Evolutionary conservation across 2,888 invertebrate species (phyloP).

Genomic region (Ophion obscuratus): DNA sequence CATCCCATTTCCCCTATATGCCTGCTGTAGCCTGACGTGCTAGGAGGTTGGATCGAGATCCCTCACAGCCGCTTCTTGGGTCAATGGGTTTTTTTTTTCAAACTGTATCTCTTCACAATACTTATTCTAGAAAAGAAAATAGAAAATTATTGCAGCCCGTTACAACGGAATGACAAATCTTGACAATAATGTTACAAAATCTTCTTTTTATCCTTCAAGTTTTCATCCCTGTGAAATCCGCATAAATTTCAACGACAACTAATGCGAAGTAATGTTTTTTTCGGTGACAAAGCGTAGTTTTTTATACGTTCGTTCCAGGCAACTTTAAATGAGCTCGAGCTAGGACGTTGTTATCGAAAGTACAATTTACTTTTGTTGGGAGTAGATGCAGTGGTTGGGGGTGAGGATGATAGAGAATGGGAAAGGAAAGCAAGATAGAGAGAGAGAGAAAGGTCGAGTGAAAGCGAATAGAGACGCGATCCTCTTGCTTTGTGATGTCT

Average conservation of each 20-base stretch:
- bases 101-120: background rate
- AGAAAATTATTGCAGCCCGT: background rate
- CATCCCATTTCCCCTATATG: background rate
- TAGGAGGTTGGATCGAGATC: background rate
- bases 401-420: constrained; percentile 33
- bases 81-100: background rate
- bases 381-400: constrained; percentile 17
- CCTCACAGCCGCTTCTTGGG: background rate
- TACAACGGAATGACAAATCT: background rate
- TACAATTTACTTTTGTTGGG: constrained; percentile 36
- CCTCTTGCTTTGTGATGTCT: constrained; percentile 67
- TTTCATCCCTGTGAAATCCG: constrained; percentile 2
- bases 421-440: background rate
- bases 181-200: background rate
- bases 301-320: background rate
- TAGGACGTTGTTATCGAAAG: constrained; percentile 47
- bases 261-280: constrained; percentile 48
- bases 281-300: constrained; percentile 35
- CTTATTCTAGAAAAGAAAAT: no score
- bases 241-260: constrained; percentile 45
- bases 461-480: constrained; percentile 49
- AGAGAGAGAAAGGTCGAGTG: constrained; percentile 1
- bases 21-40: background rate
- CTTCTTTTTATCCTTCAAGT: background rate
- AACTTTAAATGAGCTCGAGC: constrained; percentile 16